phyloP scores from a whole-genome alignment of 2,797 vertebrate species.

The Oryzias dopingdopingensis region DNA sequence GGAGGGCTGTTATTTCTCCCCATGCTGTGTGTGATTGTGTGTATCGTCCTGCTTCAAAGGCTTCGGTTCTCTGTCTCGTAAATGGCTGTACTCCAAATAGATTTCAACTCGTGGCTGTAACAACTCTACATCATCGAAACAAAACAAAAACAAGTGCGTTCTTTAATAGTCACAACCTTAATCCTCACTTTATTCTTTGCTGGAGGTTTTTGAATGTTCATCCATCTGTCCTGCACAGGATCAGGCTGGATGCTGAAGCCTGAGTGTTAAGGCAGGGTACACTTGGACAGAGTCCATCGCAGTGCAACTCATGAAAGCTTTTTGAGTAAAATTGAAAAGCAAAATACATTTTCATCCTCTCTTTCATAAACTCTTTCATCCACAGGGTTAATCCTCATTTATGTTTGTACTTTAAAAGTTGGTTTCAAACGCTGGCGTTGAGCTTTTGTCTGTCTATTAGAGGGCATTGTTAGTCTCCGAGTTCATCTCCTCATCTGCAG shows the following conservation, averaged over 20 bases:
- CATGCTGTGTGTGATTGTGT: constrained; percentile 15
- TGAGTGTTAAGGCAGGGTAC: no score
- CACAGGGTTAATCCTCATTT: neutral
- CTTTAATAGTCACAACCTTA: neutral
- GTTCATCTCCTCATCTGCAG: constrained; percentile 39
- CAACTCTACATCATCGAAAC: constrained; percentile 11
- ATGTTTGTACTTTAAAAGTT: neutral
- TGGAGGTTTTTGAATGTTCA: neutral
- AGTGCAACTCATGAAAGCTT: no score
- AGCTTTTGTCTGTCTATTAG: constrained; percentile 6
- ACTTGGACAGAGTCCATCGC: no score
- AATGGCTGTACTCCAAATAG: constrained; percentile 32
- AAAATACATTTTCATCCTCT: no score
- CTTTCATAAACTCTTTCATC: no score
- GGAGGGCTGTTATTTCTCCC: constrained; percentile 36
- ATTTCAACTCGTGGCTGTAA: constrained; percentile 17
- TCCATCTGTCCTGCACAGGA: no score
- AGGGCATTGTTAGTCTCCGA: constrained; percentile 32
- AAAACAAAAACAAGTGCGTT: constrained; percentile 13
- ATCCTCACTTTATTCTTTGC: neutral
- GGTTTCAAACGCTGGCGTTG: neutral
- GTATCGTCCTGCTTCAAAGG: constrained; percentile 20
- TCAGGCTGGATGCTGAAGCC: no score
- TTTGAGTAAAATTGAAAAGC: no score
- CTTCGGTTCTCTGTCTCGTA: constrained; percentile 33